phyloP scores from a whole-genome alignment of 2,888 invertebrate species.

The Desoria tigrina region DNA sequence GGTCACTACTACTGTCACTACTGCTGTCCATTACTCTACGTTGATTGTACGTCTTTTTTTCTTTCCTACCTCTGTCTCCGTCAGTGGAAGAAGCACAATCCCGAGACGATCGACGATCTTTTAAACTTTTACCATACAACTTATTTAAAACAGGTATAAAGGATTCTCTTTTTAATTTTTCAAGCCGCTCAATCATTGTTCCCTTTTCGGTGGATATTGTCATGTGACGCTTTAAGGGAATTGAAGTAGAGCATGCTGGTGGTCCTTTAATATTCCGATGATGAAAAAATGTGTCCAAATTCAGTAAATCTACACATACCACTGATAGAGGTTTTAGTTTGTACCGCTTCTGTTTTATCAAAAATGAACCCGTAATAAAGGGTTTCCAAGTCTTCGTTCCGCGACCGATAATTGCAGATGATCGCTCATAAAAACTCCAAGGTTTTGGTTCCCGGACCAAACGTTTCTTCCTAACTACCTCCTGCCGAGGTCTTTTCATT shows the following conservation, averaged over 20 bases:
- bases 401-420: slow-evolving; percentile 6
- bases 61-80: not conserved
- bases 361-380: slow-evolving; percentile 1
- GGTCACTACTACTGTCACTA: slow-evolving; percentile 25
- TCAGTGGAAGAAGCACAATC: slow-evolving; percentile 14
- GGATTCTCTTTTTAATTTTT: slow-evolving; percentile 25
- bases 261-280: slow-evolving; percentile 6
- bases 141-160: slow-evolving; percentile 24
- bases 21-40: slow-evolving; percentile 17
- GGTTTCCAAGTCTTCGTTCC: slow-evolving; percentile 28
- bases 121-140: slow-evolving; percentile 17
- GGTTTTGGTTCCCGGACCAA: slow-evolving; percentile 20
- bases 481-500: not conserved
- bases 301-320: slow-evolving; percentile 31
- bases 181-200: slow-evolving; percentile 28
- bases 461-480: not conserved
- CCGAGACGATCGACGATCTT: not conserved
- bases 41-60: slow-evolving; percentile 14
- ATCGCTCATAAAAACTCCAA: slow-evolving; percentile 19
- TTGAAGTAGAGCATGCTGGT: slow-evolving; percentile 22
- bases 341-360: slow-evolving; percentile 24
- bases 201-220: not conserved
- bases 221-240: slow-evolving; percentile 17
- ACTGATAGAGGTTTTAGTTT: slow-evolving; percentile 28
- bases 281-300: slow-evolving; percentile 30